Evolutionary conservation across 2,797 vertebrate genomes (phyloP).

Genomic region (Otolemur crassicaudatus): DNA sequence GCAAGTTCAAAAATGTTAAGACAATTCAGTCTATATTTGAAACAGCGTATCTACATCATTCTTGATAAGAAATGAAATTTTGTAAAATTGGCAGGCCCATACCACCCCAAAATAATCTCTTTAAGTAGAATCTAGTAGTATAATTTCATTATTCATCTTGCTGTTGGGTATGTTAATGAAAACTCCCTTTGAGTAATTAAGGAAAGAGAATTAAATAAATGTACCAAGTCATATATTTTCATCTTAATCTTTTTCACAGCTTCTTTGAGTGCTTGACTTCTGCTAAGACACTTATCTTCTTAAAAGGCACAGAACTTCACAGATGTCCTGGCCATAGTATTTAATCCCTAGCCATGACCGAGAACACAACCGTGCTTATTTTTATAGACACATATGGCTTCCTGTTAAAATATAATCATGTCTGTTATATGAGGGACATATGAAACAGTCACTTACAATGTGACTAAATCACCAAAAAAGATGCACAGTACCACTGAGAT

Average conservation of each 20-base stretch:
- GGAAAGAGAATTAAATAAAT: neutral
- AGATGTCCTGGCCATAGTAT: neutral
- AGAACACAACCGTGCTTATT: neutral
- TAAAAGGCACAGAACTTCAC: neutral
- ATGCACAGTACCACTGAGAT: neutral
- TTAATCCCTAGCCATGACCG: neutral
- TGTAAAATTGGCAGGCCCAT: neutral
- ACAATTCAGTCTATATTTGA: neutral
- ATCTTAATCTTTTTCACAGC: neutral
- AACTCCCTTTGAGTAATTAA: neutral
- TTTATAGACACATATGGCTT: neutral
- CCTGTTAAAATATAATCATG: neutral
- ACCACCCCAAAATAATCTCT: neutral
- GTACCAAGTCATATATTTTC: neutral
- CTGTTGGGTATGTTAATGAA: neutral
- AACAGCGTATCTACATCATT: neutral
- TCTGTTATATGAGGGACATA: neutral
- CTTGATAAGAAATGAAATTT: conserved; percentile 12
- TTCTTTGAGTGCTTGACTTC: neutral
- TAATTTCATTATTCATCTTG: conserved; percentile 29
- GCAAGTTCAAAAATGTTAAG: conserved; percentile 31
- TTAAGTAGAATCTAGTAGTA: conserved; percentile 10
- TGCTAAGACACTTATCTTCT: neutral
- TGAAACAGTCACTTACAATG: neutral
- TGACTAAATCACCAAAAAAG: neutral